Evolutionary conservation across 2,113 vertebrate genomes (phyloP).

Genomic region (Microtus oregoni): DNA sequence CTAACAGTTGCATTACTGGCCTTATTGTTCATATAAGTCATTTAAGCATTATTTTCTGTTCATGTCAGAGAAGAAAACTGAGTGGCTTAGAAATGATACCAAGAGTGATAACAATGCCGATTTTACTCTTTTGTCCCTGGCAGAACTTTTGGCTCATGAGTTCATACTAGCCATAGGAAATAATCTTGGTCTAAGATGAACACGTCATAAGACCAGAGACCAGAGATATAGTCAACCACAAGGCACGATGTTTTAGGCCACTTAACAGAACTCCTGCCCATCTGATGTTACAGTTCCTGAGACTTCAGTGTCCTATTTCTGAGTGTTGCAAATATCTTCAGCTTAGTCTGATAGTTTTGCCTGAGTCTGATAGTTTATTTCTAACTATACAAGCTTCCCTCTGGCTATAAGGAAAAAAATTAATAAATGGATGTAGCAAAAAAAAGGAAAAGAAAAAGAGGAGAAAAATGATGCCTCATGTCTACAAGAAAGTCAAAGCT

Average conservation of each 20-base stretch:
- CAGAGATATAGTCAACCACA: neutral
- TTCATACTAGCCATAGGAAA: slow-evolving; percentile 37
- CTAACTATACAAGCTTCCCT: slow-evolving; percentile 62
- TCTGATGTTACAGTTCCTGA: slow-evolving; percentile 25
- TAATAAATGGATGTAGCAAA: slow-evolving; percentile 51
- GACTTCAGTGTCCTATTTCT: slow-evolving; percentile 58
- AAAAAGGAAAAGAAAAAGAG: neutral
- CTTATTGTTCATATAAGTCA: neutral
- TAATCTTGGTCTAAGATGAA: neutral
- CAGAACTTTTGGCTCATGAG: slow-evolving; percentile 35
- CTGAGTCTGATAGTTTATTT: slow-evolving; percentile 73
- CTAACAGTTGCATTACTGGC: neutral
- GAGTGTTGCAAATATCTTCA: slow-evolving; percentile 63
- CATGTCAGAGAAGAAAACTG: neutral
- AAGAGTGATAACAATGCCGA: neutral
- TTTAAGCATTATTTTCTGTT: slow-evolving; percentile 48
- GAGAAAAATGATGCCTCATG: neutral
- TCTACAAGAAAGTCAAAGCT: slow-evolving; percentile 38
- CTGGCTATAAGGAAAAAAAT: slow-evolving; percentile 65
- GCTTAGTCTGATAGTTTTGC: slow-evolving; percentile 57
- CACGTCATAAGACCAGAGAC: neutral
- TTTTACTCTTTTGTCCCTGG: neutral
- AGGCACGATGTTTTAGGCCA: neutral
- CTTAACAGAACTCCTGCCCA: neutral
- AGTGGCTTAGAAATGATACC: neutral